These are phyloP conservation scores for Lacerta agilis DNA, from an alignment of 2,797 vertebrate species.

Conservation along the genomic window DNA sequence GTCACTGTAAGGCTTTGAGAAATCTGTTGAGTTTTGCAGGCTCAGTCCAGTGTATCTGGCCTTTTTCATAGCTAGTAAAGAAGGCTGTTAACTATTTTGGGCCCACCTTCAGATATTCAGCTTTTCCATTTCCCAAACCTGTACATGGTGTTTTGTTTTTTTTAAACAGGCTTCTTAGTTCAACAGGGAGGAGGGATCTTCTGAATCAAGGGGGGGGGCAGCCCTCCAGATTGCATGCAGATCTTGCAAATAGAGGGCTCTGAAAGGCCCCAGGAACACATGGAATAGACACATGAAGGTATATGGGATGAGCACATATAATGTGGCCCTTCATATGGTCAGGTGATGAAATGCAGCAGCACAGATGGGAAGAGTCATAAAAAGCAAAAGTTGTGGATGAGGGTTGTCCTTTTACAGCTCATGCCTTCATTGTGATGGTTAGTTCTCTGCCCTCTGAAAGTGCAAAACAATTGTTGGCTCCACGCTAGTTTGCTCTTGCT, in stretches of 20 bases:
- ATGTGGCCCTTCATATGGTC: rapidly evolving
- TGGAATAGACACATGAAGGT: background rate
- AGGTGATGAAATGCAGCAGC: background rate
- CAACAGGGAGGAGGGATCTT: background rate
- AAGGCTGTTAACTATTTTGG: background rate
- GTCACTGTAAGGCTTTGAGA: background rate
- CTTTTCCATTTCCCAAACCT: background rate
- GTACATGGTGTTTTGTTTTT: background rate
- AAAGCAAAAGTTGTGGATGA: background rate
- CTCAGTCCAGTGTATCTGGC: no score
- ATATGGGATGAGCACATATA: no score
- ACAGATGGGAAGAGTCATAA: background rate
- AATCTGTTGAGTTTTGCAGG: background rate
- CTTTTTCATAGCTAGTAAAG: rapidly evolving
- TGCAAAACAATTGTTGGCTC: background rate
- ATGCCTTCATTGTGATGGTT: background rate
- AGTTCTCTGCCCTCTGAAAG: background rate
- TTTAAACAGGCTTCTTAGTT: background rate
- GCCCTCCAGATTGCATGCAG: background rate
- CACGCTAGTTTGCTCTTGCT: background rate
- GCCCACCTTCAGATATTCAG: rapidly evolving
- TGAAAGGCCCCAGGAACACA: background rate
- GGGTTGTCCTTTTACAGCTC: rapidly evolving
- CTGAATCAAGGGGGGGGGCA: background rate
- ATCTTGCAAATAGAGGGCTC: background rate